Base-by-base conservation (phyloP, 2,797 vertebrate genomes). In the Gymnocypris eckloni region DNA sequence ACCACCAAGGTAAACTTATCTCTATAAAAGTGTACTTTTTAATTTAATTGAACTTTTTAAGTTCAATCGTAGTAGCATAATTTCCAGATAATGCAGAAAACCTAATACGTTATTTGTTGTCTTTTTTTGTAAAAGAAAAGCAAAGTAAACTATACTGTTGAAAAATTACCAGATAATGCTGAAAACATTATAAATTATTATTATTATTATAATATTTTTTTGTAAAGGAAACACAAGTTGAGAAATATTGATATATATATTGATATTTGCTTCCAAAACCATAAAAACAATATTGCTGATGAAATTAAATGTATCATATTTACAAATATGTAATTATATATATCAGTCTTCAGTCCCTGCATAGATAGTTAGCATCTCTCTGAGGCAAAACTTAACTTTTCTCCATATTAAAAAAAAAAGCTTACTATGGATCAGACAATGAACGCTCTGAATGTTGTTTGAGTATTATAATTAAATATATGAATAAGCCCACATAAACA, bases 381-480 rank as follows among this genome's bases (percentile, higher is more conserved):
- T 56, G 75, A 56, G 20, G 22, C n/a, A 64, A 43, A 79, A 78
- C 20, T 13, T 39, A 28, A 41, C 37, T 59, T 59, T 61, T 54
- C 28, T 33, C 28, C 16, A 1, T 50, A 4, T 71, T 43, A 43
- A 64, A 15, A 50, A 28, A 67, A 25, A 10, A 43, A 2, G 45
- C 48, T 56, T 43, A 69, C 70, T 75, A 10, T 64, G 43, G 11
- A 73, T 72, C 73, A 69, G 54, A 87, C 3, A 45, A 45, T 67
- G 43, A 84, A 59, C 13, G 11, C 64, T 84, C 52, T 50, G 72
- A 85, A 76, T 48, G 54, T 82, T 86, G 86, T 59, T 71, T 75
- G 69, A 66, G 67, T 69, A 37, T 83, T 81, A 61, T 83, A 83
- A 83, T 80, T 71, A 81, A 82, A 70, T 87, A 43, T 85, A 85